A percentile compares a stretch with the other conserved stretches of the same genome.
Conservation (phyloP, 1,140 invertebrate species). For the Musca vetustissima region DNA sequence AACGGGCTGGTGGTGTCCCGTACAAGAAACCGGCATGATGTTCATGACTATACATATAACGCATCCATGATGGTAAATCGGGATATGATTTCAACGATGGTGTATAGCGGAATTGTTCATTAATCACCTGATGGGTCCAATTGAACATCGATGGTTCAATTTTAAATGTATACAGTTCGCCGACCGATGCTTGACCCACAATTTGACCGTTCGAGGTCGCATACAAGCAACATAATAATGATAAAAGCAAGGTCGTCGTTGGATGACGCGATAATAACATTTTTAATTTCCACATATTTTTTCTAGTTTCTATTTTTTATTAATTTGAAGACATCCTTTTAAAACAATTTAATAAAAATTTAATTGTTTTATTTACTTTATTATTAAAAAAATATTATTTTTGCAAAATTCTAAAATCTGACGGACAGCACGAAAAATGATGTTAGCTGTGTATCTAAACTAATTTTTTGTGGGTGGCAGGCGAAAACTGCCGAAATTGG, state of each 20-base stretch:
- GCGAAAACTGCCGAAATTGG: too few species aligned
- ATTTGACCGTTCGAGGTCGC: background rate
- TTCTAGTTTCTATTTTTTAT: background rate
- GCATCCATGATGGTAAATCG: conserved; percentile 81
- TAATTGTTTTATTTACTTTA: background rate
- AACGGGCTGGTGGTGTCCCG: conserved; percentile 71
- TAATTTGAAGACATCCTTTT: background rate
- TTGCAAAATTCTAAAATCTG: background rate
- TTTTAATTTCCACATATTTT: background rate
- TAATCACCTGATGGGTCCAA: conserved; percentile 67
- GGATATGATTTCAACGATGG: conserved; percentile 58
- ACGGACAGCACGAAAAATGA: background rate
- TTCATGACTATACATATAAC: conserved; percentile 74
- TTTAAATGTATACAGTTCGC: conserved; percentile 66
- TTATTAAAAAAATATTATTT: background rate
- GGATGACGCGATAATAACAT: background rate
- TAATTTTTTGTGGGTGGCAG: too few species aligned
- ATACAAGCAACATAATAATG: background rate
- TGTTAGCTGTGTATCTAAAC: conserved; percentile 4
- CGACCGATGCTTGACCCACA: conserved; percentile 58
- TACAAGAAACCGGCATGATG: conserved; percentile 76
- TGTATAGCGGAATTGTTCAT: conserved; percentile 52
- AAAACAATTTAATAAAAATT: background rate
- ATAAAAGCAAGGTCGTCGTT: background rate
- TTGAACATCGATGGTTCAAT: conserved; percentile 68